These are phyloP conservation scores for Platichthys stellatus DNA, from an alignment of 2,113 vertebrate species.

Conservation along the genomic window DNA sequence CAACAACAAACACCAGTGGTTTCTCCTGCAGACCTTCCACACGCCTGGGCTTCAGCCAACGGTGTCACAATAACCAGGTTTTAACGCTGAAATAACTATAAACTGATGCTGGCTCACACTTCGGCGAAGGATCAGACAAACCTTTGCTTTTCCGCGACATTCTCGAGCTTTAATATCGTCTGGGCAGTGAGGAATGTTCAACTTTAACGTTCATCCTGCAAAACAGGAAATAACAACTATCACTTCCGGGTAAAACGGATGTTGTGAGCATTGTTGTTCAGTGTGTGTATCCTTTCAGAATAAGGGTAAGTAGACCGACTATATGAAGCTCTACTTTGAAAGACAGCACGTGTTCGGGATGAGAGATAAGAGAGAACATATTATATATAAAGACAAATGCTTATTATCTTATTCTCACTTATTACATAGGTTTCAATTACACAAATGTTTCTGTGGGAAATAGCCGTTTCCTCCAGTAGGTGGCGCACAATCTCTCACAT, in stretches of 20 bases:
- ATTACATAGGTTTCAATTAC: not conserved
- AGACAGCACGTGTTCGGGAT: not conserved
- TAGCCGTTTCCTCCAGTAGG: not conserved
- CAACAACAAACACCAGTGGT: not conserved
- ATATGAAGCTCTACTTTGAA: no score
- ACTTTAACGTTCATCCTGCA: not conserved
- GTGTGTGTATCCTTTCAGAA: slow-evolving; percentile 29
- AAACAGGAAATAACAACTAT: accelerated
- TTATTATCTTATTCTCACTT: no score
- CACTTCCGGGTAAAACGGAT: slow-evolving; percentile 58
- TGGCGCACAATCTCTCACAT: not conserved
- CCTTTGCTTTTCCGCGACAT: slow-evolving; percentile 58
- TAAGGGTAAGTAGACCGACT: not conserved
- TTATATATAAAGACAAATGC: not conserved
- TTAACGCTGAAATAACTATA: not conserved
- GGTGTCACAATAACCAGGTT: not conserved
- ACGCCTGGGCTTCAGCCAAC: not conserved
- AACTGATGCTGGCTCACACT: accelerated
- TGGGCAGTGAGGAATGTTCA: not conserved
- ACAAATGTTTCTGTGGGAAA: not conserved
- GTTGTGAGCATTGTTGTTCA: not conserved
- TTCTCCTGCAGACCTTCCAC: not conserved
- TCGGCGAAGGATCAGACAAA: not conserved
- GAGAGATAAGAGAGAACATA: not conserved
- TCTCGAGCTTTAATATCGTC: not conserved